These are phyloP conservation scores for Atta cephalotes DNA, from an alignment of 1,140 invertebrate species.

Conservation along the genomic window DNA sequence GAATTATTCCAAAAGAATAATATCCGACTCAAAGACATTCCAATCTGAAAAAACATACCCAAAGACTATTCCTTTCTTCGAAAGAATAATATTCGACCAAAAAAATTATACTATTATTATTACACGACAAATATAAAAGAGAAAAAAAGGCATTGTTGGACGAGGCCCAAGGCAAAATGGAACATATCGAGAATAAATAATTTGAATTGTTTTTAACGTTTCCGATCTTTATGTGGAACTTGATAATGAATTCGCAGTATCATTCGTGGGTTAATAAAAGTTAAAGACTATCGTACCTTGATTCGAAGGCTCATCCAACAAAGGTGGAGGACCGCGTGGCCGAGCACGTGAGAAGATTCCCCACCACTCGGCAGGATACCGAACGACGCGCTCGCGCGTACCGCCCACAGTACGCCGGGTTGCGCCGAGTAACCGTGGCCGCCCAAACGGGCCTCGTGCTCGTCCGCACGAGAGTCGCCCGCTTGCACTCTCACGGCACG, in stretches of 20 bases:
- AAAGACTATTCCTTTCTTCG: too few relatives aligned
- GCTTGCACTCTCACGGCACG: slow-evolving; percentile 78
- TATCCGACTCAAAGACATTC: background rate
- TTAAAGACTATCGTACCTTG: slow-evolving; percentile 40
- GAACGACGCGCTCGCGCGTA: slow-evolving; percentile 76
- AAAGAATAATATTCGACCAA: too few relatives aligned
- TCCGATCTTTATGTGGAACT: background rate
- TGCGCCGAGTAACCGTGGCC: slow-evolving; percentile 76
- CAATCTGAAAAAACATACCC: too few relatives aligned
- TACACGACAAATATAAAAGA: background rate
- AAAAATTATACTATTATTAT: slow-evolving; percentile 4
- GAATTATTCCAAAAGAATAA: background rate
- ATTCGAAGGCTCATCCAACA: slow-evolving; percentile 35
- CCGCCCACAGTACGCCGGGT: slow-evolving; percentile 75
- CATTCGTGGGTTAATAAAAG: slow-evolving; percentile 36
- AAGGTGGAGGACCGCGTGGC: slow-evolving; percentile 80
- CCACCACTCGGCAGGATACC: slow-evolving; percentile 67
- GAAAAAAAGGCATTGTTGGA: background rate
- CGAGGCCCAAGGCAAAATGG: background rate
- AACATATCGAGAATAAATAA: background rate
- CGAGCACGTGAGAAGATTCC: slow-evolving; percentile 82
- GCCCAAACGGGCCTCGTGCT: slow-evolving; percentile 73
- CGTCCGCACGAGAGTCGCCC: slow-evolving; percentile 75
- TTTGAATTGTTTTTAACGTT: background rate
- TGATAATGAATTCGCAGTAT: slow-evolving; percentile 19